Base-by-base conservation (phyloP, 2,113 vertebrate genomes). In the Brachionichthys hirsutus region DNA sequence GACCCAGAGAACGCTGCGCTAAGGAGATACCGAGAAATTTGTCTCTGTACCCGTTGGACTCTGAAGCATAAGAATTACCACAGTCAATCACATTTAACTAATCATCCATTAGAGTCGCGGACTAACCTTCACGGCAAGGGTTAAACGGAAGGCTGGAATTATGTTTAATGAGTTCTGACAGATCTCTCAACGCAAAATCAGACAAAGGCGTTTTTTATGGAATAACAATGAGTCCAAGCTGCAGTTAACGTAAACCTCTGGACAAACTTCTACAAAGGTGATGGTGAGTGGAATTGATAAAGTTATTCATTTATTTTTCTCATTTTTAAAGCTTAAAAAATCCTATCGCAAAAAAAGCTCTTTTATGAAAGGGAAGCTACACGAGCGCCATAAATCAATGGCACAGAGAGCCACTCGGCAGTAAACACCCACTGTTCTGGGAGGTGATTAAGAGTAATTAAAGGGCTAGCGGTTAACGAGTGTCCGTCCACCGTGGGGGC, bases 401-500 rank as follows among this genome's bases (percentile, higher is more conserved):
- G 60, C 62, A 35, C 60, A 17, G 61, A n/a, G n/a, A 74, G 73
- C 70, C 69, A 52, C 79, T 73, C 74, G 62, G 62, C 84, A 77
- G 80, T 84, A 84, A 88, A 84, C 76, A 80, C 75, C 73, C 69
- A 49, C 75, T 81, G 79, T 86, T 88, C 84, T 72, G 70, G 53
- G 77, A 73, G 71, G 66, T 87, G 85, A 90, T 91, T 89, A 91
- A 82, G 80, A 78, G 78, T 87, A 91, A 90, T 91, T 90, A 92
- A 90, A 87, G 86, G 79, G 69, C 85, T 57, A 59, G 80, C 73
- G 66, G 81, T 89, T 89, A 90, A 89, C 70, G 82, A 90, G 86
- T 76, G 81, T 70, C 85, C 70, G 57, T 88, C 78, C 85, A 84
- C 78, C 56, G 64, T 62, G 80, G 81, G 79, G 74, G 73, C 67